Conservation (phyloP, 2,888 invertebrate species). For the Julus scanicus region DNA sequence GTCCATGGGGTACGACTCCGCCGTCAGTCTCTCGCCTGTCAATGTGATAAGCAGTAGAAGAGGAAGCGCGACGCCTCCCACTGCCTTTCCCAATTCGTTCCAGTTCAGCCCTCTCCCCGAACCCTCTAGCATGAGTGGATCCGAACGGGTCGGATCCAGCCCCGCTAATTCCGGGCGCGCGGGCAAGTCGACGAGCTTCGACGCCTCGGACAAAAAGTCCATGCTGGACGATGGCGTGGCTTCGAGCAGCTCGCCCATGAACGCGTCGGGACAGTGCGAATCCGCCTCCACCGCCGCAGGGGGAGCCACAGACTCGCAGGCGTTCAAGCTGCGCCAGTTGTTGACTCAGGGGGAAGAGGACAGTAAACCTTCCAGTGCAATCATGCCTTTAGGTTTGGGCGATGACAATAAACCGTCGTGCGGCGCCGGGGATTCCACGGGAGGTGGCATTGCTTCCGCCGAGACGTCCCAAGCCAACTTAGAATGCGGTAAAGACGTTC, state of each 20-base stretch:
- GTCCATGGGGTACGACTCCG: constrained; percentile 68
- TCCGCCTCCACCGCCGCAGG: background rate
- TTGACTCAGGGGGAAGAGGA: constrained; percentile 67
- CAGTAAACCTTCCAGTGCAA: constrained; percentile 65
- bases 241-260: constrained; percentile 47
- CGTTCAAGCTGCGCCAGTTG: constrained; percentile 69
- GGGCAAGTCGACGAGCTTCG: background rate
- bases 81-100: constrained; percentile 70
- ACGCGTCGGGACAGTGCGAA: background rate
- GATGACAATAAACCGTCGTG: constrained; percentile 52
- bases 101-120: constrained; percentile 75
- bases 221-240: constrained; percentile 51
- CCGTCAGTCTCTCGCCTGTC: constrained; percentile 69
- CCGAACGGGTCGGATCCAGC: constrained; percentile 40
- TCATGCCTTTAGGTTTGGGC: constrained; percentile 49
- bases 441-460: background rate
- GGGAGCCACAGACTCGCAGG: constrained; percentile 44
- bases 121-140: constrained; percentile 63
- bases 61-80: constrained; percentile 65
- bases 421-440: background rate
- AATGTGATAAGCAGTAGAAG: constrained; percentile 50
- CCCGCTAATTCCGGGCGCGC: background rate
- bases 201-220: constrained; percentile 51
- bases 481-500: constrained; percentile 48
- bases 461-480: background rate